phyloP scores from a whole-genome alignment of 2,797 vertebrate species.

The Ficedula albicollis region DNA sequence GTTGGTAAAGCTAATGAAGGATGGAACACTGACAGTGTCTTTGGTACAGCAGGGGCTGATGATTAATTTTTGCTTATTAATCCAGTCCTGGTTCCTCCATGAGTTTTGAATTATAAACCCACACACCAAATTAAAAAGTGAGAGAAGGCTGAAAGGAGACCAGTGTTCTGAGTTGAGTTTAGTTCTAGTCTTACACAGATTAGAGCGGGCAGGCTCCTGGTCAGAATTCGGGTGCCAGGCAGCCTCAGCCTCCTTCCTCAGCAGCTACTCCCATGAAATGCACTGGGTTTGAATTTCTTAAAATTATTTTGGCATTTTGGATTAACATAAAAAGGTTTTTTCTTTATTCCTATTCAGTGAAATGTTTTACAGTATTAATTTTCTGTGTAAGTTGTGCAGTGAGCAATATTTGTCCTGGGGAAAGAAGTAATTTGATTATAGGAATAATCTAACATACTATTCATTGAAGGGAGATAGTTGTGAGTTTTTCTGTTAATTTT shows the following conservation, averaged over 20 bases:
- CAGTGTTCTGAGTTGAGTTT: constrained; percentile 30
- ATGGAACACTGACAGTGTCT: not conserved
- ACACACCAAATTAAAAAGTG: constrained; percentile 55
- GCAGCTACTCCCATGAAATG: not conserved
- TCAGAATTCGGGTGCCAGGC: constrained; percentile 2
- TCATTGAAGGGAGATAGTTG: not conserved
- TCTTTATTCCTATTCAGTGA: not conserved
- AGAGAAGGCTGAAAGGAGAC: not conserved
- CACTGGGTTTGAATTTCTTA: not conserved
- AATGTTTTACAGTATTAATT: not conserved
- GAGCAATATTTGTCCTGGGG: not conserved
- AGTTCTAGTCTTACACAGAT: constrained; percentile 59
- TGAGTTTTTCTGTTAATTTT: not conserved
- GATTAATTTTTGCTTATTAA: constrained; percentile 66
- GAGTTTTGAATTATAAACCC: constrained; percentile 69
- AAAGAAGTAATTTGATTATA: not conserved
- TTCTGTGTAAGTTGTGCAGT: not conserved
- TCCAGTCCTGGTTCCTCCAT: constrained; percentile 60
- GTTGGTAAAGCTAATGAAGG: constrained; percentile 15
- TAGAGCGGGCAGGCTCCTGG: not conserved
- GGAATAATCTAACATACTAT: not conserved
- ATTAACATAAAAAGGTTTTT: not conserved
- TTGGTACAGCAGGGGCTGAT: constrained; percentile 66
- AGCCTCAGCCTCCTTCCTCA: constrained; percentile 1
- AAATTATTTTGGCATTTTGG: not conserved